Evolutionary conservation across 2,113 vertebrate genomes (phyloP), one percentile per base, ranked within the genome.

Genomic region (Lampris incognitus): DNA sequence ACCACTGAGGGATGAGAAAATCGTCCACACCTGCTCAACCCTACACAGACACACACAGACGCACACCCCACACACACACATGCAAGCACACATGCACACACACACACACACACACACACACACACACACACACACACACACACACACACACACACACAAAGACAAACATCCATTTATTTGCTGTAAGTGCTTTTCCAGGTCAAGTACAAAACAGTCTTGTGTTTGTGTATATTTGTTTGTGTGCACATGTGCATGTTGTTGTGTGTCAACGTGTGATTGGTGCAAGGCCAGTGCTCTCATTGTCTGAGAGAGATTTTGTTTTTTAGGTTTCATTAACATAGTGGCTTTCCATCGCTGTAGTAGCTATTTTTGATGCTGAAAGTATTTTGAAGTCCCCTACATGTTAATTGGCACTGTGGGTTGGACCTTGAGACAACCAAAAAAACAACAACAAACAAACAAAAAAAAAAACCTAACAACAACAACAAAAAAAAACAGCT

Each of bases 1-100:
- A 64, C 66, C 69, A 69, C 68, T 61, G 69, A 89, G 67, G 70
- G 66, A 76, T 71, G 58, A 81, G 63, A 81, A 76, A 59, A 77
- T 78, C 49, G 56, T 64, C 56, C 73, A 57, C 83, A 85, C 83
- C 74, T 79, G 69, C 69, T 76, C 69, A 62, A 38, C 60, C 67
- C 49, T 78, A 57, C 50, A 44, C 68, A 13, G 69, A 9, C 52
- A 51, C 50, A 51, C 60, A 42, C 69, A 66, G 49, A 60, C 49
- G 62, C 59, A 70, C 44, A 74, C 40, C 11, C 68, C 48, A 62
- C 51, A 67, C 65, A n/a, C 39, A 37, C 36, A 10, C 11, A n/a
- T 1, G 9, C 56, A 48, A 51, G 8, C 3, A 60, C 67, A 41
- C 56, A 54, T 9, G 2, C 77, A 77, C 64, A 51, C 10, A 2